Percentiles rank a stretch among this genome's conserved stretches.
Evolutionary conservation across 35 echinoderm and acorn worm species (phyloP).

Genomic region (Apostichopus japonicus): DNA sequence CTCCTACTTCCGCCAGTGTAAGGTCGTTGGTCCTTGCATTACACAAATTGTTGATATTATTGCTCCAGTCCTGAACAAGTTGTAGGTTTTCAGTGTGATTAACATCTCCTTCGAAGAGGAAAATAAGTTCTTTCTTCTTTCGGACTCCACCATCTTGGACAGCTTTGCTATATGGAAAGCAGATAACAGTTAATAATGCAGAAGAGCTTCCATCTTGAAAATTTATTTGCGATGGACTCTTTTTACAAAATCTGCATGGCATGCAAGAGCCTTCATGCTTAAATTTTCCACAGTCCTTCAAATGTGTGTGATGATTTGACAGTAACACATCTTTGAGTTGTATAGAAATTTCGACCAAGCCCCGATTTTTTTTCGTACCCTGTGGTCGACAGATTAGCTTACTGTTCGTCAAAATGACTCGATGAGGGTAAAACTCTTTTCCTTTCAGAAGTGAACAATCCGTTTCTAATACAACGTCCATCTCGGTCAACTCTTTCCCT

Average conservation of each 20-base stretch:
- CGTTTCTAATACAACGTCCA: constrained; percentile 20
- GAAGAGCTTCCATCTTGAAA: neutral
- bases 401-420: constrained; percentile 7
- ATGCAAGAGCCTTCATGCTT: constrained; percentile 16
- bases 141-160: neutral
- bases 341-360: constrained; percentile 8
- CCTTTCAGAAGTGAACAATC: constrained; percentile 22
- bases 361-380: neutral
- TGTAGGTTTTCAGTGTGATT: constrained; percentile 7
- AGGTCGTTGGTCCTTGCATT: neutral
- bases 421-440: constrained; percentile 22
- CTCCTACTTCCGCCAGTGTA: neutral
- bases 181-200: constrained; percentile 29
- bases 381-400: neutral
- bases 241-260: constrained; percentile 7
- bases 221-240: neutral
- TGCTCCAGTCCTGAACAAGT: constrained; percentile 34
- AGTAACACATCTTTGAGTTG: constrained; percentile 34
- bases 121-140: constrained; percentile 42
- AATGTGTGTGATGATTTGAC: constrained; percentile 16
- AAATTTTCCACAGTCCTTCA: constrained; percentile 43
- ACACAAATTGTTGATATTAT: neutral
- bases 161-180: constrained; percentile 30
- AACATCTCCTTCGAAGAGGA: neutral
- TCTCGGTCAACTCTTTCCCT: constrained; percentile 4